phyloP scores from a whole-genome alignment of 1,140 invertebrate genomes.

The Eupristina koningsbergeri region DNA sequence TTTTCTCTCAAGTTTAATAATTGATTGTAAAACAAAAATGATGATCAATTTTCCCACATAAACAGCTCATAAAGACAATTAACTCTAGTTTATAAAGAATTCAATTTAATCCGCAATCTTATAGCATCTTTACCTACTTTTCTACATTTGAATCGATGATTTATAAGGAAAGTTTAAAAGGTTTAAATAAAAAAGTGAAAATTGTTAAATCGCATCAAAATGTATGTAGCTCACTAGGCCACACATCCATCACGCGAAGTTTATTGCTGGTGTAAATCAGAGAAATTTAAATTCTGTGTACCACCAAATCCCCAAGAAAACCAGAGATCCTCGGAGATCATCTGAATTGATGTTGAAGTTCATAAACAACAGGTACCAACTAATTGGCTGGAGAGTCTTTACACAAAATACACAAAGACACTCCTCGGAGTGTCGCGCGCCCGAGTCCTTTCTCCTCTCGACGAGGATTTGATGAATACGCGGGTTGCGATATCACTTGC shows the following conservation, averaged over 20 bases:
- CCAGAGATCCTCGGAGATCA: background rate
- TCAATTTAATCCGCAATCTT: background rate
- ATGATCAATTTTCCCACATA: background rate
- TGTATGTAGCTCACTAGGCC: background rate
- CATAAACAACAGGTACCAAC: background rate
- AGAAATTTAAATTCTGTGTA: background rate
- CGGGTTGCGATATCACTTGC: constrained; percentile 1
- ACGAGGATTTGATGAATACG: background rate
- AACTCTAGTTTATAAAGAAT: background rate
- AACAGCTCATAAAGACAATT: background rate
- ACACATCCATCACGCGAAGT: too few relatives aligned
- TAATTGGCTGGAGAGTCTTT: constrained; percentile 19
- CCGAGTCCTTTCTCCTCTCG: background rate
- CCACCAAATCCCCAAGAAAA: background rate
- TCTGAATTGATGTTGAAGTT: background rate
- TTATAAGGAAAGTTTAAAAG: background rate
- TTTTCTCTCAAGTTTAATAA: background rate
- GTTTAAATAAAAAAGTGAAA: background rate
- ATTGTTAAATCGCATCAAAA: background rate
- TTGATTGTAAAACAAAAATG: background rate
- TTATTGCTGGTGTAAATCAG: background rate
- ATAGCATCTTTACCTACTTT: background rate
- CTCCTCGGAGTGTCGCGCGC: too few relatives aligned
- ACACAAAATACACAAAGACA: constrained; percentile 11
- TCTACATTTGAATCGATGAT: background rate